Evolutionary conservation across 1,140 invertebrate species (phyloP).

Genomic region (Odontomachus brunneus): DNA sequence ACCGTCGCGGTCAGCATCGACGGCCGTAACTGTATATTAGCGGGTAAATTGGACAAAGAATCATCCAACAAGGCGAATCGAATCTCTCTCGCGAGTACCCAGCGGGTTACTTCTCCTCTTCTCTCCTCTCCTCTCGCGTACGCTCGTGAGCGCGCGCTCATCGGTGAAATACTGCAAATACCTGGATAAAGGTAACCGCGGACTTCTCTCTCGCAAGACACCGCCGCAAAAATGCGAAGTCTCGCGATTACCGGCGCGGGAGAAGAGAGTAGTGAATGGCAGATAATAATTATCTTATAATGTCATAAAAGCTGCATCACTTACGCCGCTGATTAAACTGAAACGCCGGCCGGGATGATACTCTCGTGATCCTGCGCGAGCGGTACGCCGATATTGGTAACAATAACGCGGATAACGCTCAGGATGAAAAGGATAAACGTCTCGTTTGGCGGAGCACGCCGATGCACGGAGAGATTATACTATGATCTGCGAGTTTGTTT

Average conservation of each 20-base stretch:
- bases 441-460: neutral
- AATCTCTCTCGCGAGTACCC: neutral
- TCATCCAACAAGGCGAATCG: constrained; percentile 12
- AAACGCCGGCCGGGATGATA: neutral
- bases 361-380: neutral
- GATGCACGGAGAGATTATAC: too few species aligned
- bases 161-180: constrained; percentile 36
- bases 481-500: too few species aligned
- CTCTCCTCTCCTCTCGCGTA: neutral
- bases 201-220: too few species aligned
- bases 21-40: constrained; percentile 44
- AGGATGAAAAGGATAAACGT: neutral
- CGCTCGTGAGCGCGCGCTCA: neutral
- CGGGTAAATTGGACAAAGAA: constrained; percentile 35
- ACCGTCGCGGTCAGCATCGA: neutral
- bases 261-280: constrained; percentile 38
- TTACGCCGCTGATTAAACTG: constrained; percentile 24
- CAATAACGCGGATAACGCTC: constrained; percentile 15
- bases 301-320: constrained; percentile 30
- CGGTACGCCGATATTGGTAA: constrained; percentile 4
- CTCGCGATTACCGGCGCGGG: neutral
- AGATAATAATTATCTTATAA: constrained; percentile 59
- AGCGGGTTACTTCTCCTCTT: too few species aligned
- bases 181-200: constrained; percentile 3
- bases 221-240: constrained; percentile 11